Percentiles rank a stretch among this genome's conserved stretches.
phyloP scores from a whole-genome alignment of 2,113 vertebrate species.

The Pyxicephalus adspersus region DNA sequence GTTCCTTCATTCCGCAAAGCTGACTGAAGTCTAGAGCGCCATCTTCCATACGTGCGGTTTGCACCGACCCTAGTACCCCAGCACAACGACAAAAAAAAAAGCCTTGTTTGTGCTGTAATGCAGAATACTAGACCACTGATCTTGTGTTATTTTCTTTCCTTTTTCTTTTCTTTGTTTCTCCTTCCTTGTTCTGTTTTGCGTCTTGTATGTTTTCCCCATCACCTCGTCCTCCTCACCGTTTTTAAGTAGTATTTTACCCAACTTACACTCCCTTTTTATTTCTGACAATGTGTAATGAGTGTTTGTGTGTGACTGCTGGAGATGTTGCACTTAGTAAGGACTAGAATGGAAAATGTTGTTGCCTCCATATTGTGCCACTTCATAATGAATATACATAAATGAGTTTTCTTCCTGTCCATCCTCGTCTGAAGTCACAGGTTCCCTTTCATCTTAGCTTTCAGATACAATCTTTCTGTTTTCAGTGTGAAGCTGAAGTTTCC shows the following conservation, averaged over 20 bases:
- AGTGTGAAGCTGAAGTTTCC: slow-evolving; percentile 72
- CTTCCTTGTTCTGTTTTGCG: slow-evolving; percentile 65
- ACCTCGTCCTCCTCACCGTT: neutral
- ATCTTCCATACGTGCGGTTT: slow-evolving; percentile 86
- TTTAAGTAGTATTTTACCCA: slow-evolving; percentile 79
- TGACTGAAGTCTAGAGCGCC: slow-evolving; percentile 88
- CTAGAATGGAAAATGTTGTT: slow-evolving; percentile 76
- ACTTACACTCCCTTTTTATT: slow-evolving; percentile 75
- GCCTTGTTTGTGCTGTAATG: slow-evolving; percentile 81
- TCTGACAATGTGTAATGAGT: slow-evolving; percentile 76
- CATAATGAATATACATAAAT: no score
- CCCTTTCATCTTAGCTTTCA: slow-evolving; percentile 72
- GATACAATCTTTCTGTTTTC: slow-evolving; percentile 74
- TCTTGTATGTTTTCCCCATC: slow-evolving; percentile 76
- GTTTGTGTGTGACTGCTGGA: slow-evolving; percentile 79
- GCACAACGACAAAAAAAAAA: slow-evolving; percentile 82
- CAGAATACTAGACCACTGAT: slow-evolving; percentile 83
- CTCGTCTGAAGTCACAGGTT: slow-evolving; percentile 72
- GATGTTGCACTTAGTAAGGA: slow-evolving; percentile 79
- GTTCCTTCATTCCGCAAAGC: slow-evolving; percentile 91
- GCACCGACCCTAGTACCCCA: slow-evolving; percentile 86
- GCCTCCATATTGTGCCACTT: slow-evolving; percentile 75
- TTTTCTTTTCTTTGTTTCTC: slow-evolving; percentile 64
- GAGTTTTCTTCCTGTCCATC: slow-evolving; percentile 64
- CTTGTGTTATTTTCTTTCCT: slow-evolving; percentile 71